Evolutionary conservation across 2,888 invertebrate species (phyloP), one percentile per base, ranked within the genome.

Genomic region (Pterobdella sp.): DNA sequence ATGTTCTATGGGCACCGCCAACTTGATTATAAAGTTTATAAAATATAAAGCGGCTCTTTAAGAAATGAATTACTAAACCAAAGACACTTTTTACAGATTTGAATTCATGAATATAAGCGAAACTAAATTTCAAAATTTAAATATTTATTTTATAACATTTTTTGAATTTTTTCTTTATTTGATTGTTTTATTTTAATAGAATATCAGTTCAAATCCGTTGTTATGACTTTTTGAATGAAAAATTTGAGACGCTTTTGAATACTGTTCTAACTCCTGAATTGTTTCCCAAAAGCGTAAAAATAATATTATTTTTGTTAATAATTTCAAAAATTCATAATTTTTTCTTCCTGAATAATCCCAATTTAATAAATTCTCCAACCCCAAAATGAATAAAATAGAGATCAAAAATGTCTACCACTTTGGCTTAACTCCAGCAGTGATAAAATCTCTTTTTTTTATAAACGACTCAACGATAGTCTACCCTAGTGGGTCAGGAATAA

Each of bases 391-490:
- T 52, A 36, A 35, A 10, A 36, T 71, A n/a, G 71, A 71, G n/a
- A 14, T 71, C 0, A 71, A 56, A 71, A 34, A 52, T 35, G 22
- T 35, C 31, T 52, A 60, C 36, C 56, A 71, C 34, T 71, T 71
- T 52, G 71, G 71, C 26, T n/a, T 71, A 26, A 71, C 60, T 29
- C 63, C 71, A 56, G 60, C 35, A 14, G 36, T 71, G 10, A 26
- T 63, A 10, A 56, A 37, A 26, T 71, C 71, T 34, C 71, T 71
- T 7, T 3, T 63, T 7, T 71, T 60, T 26, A 18, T 71, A 10
- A 71, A 63, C 35, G 71, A 71, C 26, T 32, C 29, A 60, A 60
- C 63, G 10, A 63, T 71, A 14, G 31, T 63, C 22, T 71, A 71
- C 63, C 71, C 71, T 22, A 71, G 71, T 37, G 71, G 71, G 22